A percentile compares a stretch with the other conserved stretches of the same genome.
Evolutionary conservation across 2,113 vertebrate genomes (phyloP).

Genomic region (Gavia stellata): DNA sequence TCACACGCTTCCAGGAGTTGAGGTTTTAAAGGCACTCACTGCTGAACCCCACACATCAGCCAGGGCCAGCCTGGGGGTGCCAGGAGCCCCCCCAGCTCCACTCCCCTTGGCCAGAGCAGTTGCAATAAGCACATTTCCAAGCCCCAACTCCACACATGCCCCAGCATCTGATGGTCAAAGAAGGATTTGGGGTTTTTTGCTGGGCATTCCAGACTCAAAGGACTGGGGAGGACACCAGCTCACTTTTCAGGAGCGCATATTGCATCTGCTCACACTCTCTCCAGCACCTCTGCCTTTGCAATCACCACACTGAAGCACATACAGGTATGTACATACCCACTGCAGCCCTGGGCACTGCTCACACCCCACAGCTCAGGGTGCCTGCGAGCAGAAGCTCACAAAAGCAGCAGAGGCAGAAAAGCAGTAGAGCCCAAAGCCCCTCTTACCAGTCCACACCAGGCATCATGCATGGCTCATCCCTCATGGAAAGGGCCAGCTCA

Average conservation of each 20-base stretch:
- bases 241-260: accelerated
- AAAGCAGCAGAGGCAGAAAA: background rate
- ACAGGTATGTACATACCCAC: accelerated
- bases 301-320: accelerated
- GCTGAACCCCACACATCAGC: background rate
- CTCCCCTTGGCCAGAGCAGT: accelerated
- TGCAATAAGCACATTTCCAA: background rate
- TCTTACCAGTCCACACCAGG: accelerated
- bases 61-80: background rate
- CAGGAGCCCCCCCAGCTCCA: accelerated
- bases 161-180: accelerated
- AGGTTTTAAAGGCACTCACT: accelerated
- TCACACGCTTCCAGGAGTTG: background rate
- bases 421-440: background rate
- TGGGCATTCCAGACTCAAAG: background rate
- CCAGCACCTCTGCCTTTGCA: background rate
- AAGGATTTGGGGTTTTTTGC: accelerated
- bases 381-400: background rate
- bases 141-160: accelerated
- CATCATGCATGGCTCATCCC: accelerated
- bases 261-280: accelerated
- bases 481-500: accelerated
- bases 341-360: background rate
- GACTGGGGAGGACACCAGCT: accelerated
- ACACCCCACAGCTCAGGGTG: background rate